Evolutionary conservation across 64 coral and sea anemone species (phyloP).

Genomic region (Pocillopora verrucosa): DNA sequence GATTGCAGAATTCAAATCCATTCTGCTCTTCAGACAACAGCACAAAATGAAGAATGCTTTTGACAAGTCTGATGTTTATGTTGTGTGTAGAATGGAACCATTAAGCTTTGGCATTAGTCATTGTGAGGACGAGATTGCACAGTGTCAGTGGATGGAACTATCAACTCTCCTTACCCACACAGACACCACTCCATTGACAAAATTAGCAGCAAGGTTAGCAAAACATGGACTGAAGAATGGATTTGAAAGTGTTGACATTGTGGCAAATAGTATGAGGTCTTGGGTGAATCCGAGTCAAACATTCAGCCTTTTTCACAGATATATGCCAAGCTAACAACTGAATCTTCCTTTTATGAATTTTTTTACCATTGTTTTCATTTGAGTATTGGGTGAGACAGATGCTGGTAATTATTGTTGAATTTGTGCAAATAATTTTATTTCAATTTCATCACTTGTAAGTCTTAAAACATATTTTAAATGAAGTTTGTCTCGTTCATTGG

Average conservation of each 20-base stretch:
- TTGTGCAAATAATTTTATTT: neutral
- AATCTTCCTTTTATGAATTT: neutral
- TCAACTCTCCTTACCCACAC: conserved; percentile 46
- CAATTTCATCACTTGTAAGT: too few relatives aligned
- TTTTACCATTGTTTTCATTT: neutral
- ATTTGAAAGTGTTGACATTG: conserved; percentile 85
- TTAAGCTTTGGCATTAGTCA: conserved; percentile 59
- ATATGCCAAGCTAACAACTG: conserved; percentile 45
- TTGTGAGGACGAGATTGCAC: conserved; percentile 80
- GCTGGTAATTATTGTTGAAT: too few relatives aligned
- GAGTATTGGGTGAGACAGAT: neutral
- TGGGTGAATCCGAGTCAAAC: conserved; percentile 78
- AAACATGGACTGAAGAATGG: conserved; percentile 74
- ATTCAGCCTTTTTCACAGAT: conserved; percentile 73
- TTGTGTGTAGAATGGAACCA: conserved; percentile 76
- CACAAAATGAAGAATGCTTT: conserved; percentile 81
- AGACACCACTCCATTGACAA: conserved; percentile 76
- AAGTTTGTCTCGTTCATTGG: too few relatives aligned
- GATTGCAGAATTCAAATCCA: conserved; percentile 75
- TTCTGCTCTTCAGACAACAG: conserved; percentile 85
- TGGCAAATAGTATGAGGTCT: conserved; percentile 55
- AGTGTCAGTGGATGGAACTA: conserved; percentile 88
- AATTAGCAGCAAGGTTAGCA: conserved; percentile 68
- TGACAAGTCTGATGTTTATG: conserved; percentile 83
- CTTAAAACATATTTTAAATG: too few relatives aligned